Conservation (phyloP, 2,888 invertebrate species). For the Timandra comae region DNA sequence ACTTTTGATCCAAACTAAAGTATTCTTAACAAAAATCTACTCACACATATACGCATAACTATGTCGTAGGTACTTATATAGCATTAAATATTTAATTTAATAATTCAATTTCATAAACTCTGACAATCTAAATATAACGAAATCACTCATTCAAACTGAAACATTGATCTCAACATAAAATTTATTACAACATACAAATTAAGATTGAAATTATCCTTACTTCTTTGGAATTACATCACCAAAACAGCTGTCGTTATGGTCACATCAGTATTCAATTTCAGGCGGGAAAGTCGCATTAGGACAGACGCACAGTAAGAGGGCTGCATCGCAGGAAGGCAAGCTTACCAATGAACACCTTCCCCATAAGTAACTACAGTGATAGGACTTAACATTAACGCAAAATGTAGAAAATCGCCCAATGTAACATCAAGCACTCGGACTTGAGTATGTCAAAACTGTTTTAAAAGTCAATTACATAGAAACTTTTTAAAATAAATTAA, state of each 20-base stretch:
- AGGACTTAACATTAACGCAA: too few species aligned
- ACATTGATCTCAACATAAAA: constrained; percentile 29
- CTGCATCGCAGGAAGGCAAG: too few species aligned
- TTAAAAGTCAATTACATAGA: too few species aligned
- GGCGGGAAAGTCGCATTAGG: constrained; percentile 58
- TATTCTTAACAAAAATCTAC: constrained; percentile 13
- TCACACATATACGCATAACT: constrained; percentile 6
- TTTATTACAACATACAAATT: constrained; percentile 37
- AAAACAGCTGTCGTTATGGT: constrained; percentile 73
- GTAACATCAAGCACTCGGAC: too few species aligned
- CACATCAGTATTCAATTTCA: constrained; percentile 58
- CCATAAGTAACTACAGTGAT: too few species aligned
- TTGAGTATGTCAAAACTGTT: too few species aligned
- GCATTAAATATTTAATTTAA: constrained; percentile 9
- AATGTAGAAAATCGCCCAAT: too few species aligned
- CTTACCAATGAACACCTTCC: too few species aligned
- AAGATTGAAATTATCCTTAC: constrained; percentile 69
- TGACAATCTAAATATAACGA: constrained; percentile 7
- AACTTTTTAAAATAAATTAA: too few species aligned
- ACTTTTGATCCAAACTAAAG: constrained; percentile 4
- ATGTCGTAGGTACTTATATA: constrained; percentile 7
- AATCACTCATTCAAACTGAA: constrained; percentile 20
- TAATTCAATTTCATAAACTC: constrained; percentile 18
- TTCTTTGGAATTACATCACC: constrained; percentile 76
- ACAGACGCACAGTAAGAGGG: too few species aligned